Evolutionary conservation across 2,888 invertebrate species (phyloP).

Genomic region (Meteorus cinctellus): DNA sequence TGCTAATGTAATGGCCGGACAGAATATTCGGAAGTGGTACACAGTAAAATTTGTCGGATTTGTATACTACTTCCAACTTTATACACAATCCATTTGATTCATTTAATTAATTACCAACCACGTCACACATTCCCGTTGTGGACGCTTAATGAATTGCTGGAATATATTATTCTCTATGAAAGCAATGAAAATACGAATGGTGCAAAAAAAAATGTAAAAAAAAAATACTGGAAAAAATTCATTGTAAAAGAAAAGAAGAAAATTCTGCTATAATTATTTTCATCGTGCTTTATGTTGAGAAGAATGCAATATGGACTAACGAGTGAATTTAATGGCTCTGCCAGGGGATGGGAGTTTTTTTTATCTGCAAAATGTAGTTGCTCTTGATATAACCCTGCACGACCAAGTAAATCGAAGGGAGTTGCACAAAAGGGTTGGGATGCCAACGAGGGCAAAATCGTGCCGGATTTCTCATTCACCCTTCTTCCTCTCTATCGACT

Average conservation of each 20-base stretch:
- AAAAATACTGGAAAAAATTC: background rate
- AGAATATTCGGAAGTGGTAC: constrained; percentile 10
- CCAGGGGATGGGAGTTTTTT: background rate
- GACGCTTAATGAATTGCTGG: background rate
- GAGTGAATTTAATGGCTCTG: background rate
- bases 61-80: background rate
- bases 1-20: background rate
- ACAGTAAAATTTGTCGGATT: background rate
- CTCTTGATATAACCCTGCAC: background rate
- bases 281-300: background rate
- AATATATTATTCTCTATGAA: background rate
- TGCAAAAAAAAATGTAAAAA: background rate
- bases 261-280: background rate
- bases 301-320: background rate
- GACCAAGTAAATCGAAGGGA: background rate
- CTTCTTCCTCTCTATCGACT: constrained; percentile 2
- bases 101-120: background rate
- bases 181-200: background rate
- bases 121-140: background rate
- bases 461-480: constrained; percentile 15
- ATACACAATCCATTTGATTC: background rate
- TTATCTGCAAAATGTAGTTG: background rate
- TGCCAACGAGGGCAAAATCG: background rate
- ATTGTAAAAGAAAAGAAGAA: background rate
- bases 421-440: constrained; percentile 29